These are phyloP conservation scores for Gambelia wislizenii DNA, from an alignment of 2,797 vertebrate genomes.

Conservation along the genomic window DNA sequence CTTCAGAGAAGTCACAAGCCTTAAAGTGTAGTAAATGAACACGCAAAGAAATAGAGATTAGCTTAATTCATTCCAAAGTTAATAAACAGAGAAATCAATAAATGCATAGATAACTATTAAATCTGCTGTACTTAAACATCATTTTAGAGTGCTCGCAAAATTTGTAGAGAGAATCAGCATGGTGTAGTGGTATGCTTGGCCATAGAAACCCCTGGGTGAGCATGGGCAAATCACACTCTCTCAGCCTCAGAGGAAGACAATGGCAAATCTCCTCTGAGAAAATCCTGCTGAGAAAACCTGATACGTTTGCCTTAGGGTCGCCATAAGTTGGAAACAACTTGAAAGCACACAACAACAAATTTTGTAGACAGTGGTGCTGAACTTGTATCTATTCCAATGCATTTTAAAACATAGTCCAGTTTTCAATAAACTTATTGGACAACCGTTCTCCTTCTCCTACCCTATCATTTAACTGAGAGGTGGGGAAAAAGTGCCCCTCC, in stretches of 20 bases:
- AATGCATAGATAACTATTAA: not conserved
- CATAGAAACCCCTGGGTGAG: too few relatives aligned
- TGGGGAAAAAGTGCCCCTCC: not conserved
- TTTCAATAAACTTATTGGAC: not conserved
- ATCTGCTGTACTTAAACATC: not conserved
- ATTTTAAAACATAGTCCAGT: not conserved
- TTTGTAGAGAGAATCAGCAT: too few relatives aligned
- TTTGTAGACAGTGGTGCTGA: not conserved
- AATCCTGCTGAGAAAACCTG: too few relatives aligned
- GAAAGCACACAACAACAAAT: too few relatives aligned
- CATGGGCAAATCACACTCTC: too few relatives aligned
- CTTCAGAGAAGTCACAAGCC: not conserved
- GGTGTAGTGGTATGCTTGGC: too few relatives aligned
- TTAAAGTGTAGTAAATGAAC: not conserved
- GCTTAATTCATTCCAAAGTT: not conserved
- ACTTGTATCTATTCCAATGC: not conserved
- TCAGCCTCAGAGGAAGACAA: too few relatives aligned
- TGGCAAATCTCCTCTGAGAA: too few relatives aligned
- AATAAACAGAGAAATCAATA: not conserved
- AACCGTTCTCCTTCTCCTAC: not conserved
- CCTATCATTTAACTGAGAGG: not conserved
- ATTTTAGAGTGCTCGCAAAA: not conserved
- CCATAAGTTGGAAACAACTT: too few relatives aligned
- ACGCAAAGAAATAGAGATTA: not conserved
- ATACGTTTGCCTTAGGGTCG: too few relatives aligned